These are phyloP conservation scores for Drosophila neocordata DNA, from an alignment of 1,140 invertebrate species.

Conservation along the genomic window DNA sequence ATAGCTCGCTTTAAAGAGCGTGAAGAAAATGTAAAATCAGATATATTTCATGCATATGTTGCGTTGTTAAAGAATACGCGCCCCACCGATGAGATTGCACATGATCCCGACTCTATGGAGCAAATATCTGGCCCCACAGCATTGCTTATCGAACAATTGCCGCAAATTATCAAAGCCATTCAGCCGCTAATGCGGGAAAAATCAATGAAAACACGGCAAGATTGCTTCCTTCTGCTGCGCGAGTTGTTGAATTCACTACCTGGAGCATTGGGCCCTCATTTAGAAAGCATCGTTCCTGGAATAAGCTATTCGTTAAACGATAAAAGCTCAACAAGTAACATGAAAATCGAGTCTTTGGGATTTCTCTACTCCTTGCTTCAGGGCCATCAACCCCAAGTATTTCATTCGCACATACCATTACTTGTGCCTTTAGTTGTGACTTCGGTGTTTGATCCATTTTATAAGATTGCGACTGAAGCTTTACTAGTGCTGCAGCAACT, in stretches of 20 bases:
- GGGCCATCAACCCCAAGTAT: constrained; percentile 90
- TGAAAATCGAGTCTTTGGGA: constrained; percentile 98
- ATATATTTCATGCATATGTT: constrained; percentile 98
- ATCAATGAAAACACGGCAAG: constrained; percentile 95
- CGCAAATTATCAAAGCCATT: constrained; percentile 91
- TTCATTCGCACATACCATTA: constrained; percentile 90
- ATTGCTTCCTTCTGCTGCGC: constrained; percentile 94
- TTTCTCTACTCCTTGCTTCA: constrained; percentile 95
- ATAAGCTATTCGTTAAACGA: constrained; percentile 96
- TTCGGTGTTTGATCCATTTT: constrained; percentile 97
- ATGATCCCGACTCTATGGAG: constrained; percentile 91
- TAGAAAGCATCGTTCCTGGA: constrained; percentile 93
- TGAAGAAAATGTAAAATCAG: constrained; percentile 99
- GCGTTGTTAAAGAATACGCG: constrained; percentile 95
- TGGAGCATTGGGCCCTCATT: constrained; percentile 93
- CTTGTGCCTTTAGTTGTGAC: constrained; percentile 94
- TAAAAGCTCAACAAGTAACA: constrained; percentile 97
- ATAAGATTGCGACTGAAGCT: constrained; percentile 98
- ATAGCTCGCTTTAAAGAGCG: constrained; percentile 98
- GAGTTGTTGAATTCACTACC: constrained; percentile 95
- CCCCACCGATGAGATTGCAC: constrained; percentile 86
- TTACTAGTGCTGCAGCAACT: constrained; percentile 96
- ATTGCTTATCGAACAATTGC: constrained; percentile 87
- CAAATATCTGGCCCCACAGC: constrained; percentile 86
- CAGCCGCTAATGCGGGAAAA: constrained; percentile 96